Evolutionary conservation across 2,888 invertebrate species (phyloP), one percentile per base, ranked within the genome.

Genomic region (Spodoptera littoralis): DNA sequence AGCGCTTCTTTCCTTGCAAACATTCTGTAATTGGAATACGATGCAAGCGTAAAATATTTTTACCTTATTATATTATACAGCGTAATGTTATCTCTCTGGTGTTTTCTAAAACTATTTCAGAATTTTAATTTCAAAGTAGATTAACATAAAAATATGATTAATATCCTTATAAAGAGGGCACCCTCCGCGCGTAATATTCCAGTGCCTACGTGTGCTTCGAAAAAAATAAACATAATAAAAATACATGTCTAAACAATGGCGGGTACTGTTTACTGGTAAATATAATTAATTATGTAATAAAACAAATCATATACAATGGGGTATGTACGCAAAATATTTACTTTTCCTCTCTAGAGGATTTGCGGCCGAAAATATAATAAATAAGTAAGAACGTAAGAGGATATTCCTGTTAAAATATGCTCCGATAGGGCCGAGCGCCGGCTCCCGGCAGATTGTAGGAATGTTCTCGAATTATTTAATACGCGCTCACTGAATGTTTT

Each of bases 401-500:
- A 76, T 79, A 65, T 62, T 64, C 53, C 60, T 59, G 61, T 73
- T 66, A 73, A 77, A 76, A 73, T 68, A 68, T 77, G 67, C 65
- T 71, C 24, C 46, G 60, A 57, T 78, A 65, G 64, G 36, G 36
- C 36, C 36, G 8, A 2, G 36, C 36, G 27, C 36, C 36, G 36
- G 36, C 36, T 6, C 36, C 30, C 36, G 36, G 36, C 36, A 57
- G 54, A 64, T 65, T 68, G 56, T 51, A 41, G 48, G 55, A 48
- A 76, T 61, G 46, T 55, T 53, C 12, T 22, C 52, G 65, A 73
- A 71, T 70, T 70, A 71, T 71, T 70, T 45, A 61, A 58, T 53
- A 65, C 36, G 30, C 55, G 36, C 41, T 11, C n/a, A 41, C 27
- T 60, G 47, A 13, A 42, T 59, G 42, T 48, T 48, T 27, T 6